Percentiles rank a stretch among this genome's conserved stretches.
These are phyloP conservation scores for Cygnus atratus DNA, from an alignment of 2,113 vertebrate genomes.

Conservation along the genomic window DNA sequence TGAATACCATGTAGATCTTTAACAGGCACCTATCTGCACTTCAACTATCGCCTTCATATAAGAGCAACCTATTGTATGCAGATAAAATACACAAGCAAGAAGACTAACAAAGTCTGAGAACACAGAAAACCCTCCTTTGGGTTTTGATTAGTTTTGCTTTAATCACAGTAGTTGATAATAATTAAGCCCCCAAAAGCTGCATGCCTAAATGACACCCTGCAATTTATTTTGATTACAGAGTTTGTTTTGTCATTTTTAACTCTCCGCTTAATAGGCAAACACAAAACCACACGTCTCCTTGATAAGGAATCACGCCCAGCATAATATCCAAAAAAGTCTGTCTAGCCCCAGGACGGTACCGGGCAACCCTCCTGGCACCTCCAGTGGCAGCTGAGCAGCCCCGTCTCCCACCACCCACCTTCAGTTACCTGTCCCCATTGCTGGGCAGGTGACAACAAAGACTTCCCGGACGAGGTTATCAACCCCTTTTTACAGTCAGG, in stretches of 20 bases:
- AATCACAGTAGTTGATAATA: background rate
- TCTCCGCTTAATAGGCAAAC: background rate
- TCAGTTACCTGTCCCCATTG: fast-evolving
- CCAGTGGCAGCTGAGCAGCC: background rate
- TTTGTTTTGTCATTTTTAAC: background rate
- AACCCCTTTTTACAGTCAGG: background rate
- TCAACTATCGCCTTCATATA: background rate
- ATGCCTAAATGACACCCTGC: background rate
- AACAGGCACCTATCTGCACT: background rate
- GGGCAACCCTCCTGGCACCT: background rate
- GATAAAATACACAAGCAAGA: background rate
- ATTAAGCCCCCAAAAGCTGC: background rate
- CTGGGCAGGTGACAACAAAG: background rate
- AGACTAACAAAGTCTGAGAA: background rate
- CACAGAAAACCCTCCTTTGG: background rate
- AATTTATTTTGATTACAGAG: conserved; percentile 6
- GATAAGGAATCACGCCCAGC: background rate
- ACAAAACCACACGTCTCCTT: background rate
- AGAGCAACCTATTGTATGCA: background rate
- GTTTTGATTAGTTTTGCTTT: background rate
- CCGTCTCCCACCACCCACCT: fast-evolving
- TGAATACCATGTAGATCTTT: background rate
- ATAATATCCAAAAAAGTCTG: fast-evolving
- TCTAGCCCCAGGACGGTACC: fast-evolving
- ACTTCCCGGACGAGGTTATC: background rate